phyloP scores from a whole-genome alignment of 2,888 invertebrate genomes.

The Eurytoma adleriae region DNA sequence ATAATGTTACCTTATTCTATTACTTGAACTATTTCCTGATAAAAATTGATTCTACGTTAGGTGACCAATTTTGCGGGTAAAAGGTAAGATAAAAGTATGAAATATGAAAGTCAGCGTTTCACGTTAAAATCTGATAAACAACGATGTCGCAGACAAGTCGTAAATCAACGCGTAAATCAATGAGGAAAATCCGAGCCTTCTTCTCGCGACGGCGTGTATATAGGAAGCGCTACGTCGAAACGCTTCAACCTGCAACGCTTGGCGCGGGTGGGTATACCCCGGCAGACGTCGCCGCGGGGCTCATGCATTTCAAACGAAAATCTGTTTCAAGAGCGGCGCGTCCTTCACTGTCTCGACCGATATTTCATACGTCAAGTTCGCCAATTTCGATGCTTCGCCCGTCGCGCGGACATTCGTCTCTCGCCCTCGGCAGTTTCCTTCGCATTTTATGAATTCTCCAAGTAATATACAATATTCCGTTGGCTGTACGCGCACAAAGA shows the following conservation, averaged over 20 bases:
- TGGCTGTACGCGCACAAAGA: too few species aligned
- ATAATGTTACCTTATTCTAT: too few species aligned
- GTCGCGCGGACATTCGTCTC: slow-evolving; percentile 1
- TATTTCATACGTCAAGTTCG: too few species aligned
- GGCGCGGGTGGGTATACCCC: background rate
- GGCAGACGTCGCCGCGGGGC: slow-evolving; percentile 2
- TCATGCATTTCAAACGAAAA: slow-evolving; percentile 44
- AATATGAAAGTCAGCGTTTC: too few species aligned
- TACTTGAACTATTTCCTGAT: too few species aligned
- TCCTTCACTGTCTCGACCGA: too few species aligned
- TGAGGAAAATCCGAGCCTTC: slow-evolving; percentile 26
- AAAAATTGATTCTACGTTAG: too few species aligned
- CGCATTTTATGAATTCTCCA: background rate
- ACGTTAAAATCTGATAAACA: too few species aligned
- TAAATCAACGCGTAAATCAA: slow-evolving; percentile 16
- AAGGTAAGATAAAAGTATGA: too few species aligned
- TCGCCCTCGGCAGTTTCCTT: background rate
- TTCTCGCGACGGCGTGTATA: background rate
- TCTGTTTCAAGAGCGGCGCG: slow-evolving; percentile 6
- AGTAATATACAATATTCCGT: too few species aligned
- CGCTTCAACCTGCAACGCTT: background rate
- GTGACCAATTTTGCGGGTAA: too few species aligned
- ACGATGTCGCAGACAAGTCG: slow-evolving; percentile 3
- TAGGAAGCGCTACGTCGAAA: background rate
- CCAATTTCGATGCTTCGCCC: background rate